Base-by-base conservation (phyloP, 1,140 invertebrate genomes). In the Oscheius sp. region DNA sequence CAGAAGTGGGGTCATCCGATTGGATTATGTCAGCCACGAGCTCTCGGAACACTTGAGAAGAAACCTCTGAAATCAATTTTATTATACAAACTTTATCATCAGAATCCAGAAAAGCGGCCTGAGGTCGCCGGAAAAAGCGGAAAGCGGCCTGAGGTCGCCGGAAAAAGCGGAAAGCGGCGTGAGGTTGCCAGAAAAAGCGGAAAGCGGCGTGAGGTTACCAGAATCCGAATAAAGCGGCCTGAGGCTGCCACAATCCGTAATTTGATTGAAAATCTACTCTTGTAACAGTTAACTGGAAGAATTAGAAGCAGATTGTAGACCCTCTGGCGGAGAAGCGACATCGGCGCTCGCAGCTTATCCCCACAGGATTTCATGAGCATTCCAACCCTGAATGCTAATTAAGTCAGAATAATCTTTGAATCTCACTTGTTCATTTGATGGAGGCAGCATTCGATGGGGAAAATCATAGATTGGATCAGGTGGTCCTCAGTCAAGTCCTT, bases 11-110 rank as follows among this genome's bases (percentile, higher is more conserved):
- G 86, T 95, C 96, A 85, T 98, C 95, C 28, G 93, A 91, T 26
- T 97, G 87, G 0, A 95, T 98, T 75, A 99, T 93, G 86, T 99
- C 96, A 1, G 94, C 93, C 1, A 98, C 94, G 20, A 99, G 87
- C 87, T 98, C 88, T 68, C 86, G 75, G 15, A 88, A 76, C 34
- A 88, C 68, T 23, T 83, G 74, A 45, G 83, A 85, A 69, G 86
- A 86, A 7, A 78, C 35, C 31, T 73, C 67, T 69, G 71, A 61
- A 82, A 32, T n/a, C 67, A 68, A 10, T n/a, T 58, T 65, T 4
- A n/a, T n/a, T n/a, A n/a, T n/a, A n/a, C n/a, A n/a, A n/a, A n/a
- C n/a, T n/a, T n/a, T n/a, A n/a, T n/a, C n/a, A n/a, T n/a, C n/a
- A n/a, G n/a, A n/a, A n/a, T n/a, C n/a, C n/a, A n/a, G n/a, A n/a